phyloP scores from a whole-genome alignment of 37 sponge, comb jelly and placozoan genomes.

The Axinella damicornis region DNA sequence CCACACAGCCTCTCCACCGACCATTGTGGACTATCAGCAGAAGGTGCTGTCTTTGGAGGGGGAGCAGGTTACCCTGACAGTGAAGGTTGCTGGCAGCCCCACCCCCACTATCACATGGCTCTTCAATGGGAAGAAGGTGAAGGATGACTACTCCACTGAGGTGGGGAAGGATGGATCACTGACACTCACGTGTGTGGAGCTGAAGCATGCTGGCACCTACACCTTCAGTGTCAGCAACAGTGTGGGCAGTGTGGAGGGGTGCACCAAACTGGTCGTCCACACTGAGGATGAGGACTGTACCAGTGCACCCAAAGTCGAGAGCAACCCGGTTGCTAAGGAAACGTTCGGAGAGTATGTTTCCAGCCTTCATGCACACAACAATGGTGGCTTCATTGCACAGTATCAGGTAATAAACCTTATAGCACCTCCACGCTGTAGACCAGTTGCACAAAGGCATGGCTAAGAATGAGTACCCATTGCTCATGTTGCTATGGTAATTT shows the following conservation, averaged over 20 bases:
- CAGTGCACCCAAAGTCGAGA: not conserved
- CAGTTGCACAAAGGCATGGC: too few relatives aligned
- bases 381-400: conserved; percentile 49
- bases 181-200: conserved; percentile 37
- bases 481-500: too few relatives aligned
- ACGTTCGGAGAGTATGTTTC: conserved; percentile 46
- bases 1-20: too few relatives aligned
- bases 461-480: too few relatives aligned
- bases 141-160: conserved; percentile 42
- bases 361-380: conserved; percentile 20
- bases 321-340: not conserved
- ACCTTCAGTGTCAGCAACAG: conserved; percentile 58
- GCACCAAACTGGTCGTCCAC: not conserved
- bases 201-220: conserved; percentile 54
- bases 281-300: conserved; percentile 11
- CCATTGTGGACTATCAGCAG: too few relatives aligned
- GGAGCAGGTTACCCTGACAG: conserved; percentile 17
- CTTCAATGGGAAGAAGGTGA: conserved; percentile 42
- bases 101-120: conserved; percentile 45
- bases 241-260: conserved; percentile 45
- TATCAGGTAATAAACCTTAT: conserved; percentile 38
- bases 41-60: conserved; percentile 3
- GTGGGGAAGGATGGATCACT: conserved; percentile 24
- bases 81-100: conserved; percentile 42
- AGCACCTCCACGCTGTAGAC: too few relatives aligned